A percentile compares a stretch with the other conserved stretches of the same genome.
These are phyloP conservation scores for Rhyacichthys aspro DNA, from an alignment of 2,797 vertebrate species.

Conservation along the genomic window DNA sequence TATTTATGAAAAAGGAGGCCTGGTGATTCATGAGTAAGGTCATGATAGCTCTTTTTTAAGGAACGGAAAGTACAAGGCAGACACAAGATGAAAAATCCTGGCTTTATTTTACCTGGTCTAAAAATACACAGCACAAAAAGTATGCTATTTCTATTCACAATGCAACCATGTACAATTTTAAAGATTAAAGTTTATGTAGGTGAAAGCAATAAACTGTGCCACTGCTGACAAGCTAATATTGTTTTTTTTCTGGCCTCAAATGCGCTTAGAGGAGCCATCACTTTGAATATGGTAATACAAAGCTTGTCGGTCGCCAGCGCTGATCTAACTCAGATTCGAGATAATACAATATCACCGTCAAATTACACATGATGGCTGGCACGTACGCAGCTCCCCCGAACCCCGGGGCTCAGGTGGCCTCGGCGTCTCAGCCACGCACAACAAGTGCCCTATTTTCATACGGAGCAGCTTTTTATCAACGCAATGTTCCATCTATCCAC, in stretches of 20 bases:
- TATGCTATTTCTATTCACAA: constrained; percentile 32
- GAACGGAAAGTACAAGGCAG: constrained; percentile 26
- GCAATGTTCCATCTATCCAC: constrained; percentile 26
- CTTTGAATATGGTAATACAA: constrained; percentile 65
- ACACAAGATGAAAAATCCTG: constrained; percentile 25
- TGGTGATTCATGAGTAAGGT: constrained; percentile 55
- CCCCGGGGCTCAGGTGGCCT: constrained; percentile 69
- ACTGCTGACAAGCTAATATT: constrained; percentile 48
- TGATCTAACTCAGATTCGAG: constrained; percentile 52
- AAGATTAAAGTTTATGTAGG: constrained; percentile 36
- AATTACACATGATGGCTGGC: constrained; percentile 56
- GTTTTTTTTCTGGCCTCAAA: constrained; percentile 48
- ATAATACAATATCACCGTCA: constrained; percentile 69
- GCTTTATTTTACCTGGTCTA: constrained; percentile 37
- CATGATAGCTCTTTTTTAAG: constrained; percentile 35
- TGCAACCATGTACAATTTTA: constrained; percentile 23
- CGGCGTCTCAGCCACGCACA: constrained; percentile 13
- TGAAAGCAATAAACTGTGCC: constrained; percentile 30
- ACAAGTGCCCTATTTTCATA: constrained; percentile 44
- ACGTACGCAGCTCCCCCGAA: constrained; percentile 39
- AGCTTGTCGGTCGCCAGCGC: constrained; percentile 39
- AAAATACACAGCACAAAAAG: constrained; percentile 31
- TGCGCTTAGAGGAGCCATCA: constrained; percentile 66
- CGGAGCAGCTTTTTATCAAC: constrained; percentile 50
- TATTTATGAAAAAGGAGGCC: constrained; percentile 51